Base-by-base conservation (phyloP, 2,113 vertebrate genomes). In the Pseudopipra pipra region DNA sequence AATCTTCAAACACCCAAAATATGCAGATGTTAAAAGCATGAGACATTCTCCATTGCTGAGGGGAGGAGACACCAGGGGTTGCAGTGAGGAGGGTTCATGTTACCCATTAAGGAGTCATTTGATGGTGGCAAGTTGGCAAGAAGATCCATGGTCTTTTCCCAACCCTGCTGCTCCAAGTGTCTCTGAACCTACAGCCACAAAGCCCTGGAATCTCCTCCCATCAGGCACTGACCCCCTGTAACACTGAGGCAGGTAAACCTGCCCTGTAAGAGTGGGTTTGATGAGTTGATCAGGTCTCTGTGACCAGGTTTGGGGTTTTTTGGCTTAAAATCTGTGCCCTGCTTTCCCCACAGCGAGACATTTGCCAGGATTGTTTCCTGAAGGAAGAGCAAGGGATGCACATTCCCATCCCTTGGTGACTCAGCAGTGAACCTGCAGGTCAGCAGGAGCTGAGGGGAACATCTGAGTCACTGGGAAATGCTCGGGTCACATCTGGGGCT, bases 321-420 rank as follows among this genome's bases (percentile, higher is more conserved):
- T 46, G 20, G 11, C 9, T 73, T 44, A 33, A 89, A 95, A 82
- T 56, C 54, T 77, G 14, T 4, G 4, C 25, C 21, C 7, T 0
- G 0, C 21, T 62, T 81, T 56, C 27, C 37, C 28, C 23, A 24
- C 0, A 1, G 24, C 0, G 6, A 87, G 65, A 20, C 0, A 0
- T 71, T 80, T 14, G 31, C 72, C 58, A 59, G 44, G 62, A 17
- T 20, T 30, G 31, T 52, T 92, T 81, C 75, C 67, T 13, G 37
- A 59, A 68, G 49, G 11, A 4, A 72, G 28, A 51, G 7, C 39
- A 33, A 68, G 37, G 37, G 47, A 72, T 30, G 47, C 19, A 12
- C 44, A 6, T 16, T 21, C 9, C 56, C 43, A 0, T 52, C 24
- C 5, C 31, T 79, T 51, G 62, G 52, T 85, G 81, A 89, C 65